Evolutionary conservation across 2,797 vertebrate species (phyloP).

Genomic region (Chaenodraco wilsoni): DNA sequence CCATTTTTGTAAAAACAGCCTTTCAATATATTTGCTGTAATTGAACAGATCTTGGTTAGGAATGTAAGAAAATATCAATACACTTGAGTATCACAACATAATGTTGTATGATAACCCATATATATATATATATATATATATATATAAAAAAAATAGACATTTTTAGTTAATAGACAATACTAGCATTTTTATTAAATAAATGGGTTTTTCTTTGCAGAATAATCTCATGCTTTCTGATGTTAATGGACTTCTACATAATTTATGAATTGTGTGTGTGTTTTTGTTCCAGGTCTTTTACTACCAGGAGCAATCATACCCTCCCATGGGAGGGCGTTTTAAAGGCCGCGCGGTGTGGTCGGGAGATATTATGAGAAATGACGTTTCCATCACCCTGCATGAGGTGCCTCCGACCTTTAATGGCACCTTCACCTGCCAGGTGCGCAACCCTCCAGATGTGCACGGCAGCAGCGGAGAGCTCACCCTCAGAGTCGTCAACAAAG

Average conservation of each 20-base stretch:
- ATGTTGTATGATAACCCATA: no score
- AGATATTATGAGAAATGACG: conserved; percentile 82
- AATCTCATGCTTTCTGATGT: neutral
- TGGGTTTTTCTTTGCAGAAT: neutral
- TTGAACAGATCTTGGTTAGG: neutral
- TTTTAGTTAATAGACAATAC: no score
- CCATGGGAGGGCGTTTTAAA: conserved; percentile 80
- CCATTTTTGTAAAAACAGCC: neutral
- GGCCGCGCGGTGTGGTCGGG: conserved; percentile 89
- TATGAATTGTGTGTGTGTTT: conserved; percentile 25
- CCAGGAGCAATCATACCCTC: conserved; percentile 76
- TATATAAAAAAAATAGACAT: no score
- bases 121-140: no score
- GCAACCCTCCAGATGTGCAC: conserved; percentile 88
- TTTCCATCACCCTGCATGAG: conserved; percentile 87
- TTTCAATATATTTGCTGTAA: neutral
- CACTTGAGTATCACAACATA: no score
- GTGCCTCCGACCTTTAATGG: conserved; percentile 90
- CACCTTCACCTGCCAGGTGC: conserved; percentile 91
- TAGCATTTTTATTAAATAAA: no score
- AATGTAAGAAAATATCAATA: no score
- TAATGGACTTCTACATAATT: neutral
- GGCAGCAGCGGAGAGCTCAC: conserved; percentile 84
- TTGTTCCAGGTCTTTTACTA: conserved; percentile 88
- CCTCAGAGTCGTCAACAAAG: conserved; percentile 85